phyloP scores from a whole-genome alignment of 2,888 invertebrate species.

The Celastrina argiolus region DNA sequence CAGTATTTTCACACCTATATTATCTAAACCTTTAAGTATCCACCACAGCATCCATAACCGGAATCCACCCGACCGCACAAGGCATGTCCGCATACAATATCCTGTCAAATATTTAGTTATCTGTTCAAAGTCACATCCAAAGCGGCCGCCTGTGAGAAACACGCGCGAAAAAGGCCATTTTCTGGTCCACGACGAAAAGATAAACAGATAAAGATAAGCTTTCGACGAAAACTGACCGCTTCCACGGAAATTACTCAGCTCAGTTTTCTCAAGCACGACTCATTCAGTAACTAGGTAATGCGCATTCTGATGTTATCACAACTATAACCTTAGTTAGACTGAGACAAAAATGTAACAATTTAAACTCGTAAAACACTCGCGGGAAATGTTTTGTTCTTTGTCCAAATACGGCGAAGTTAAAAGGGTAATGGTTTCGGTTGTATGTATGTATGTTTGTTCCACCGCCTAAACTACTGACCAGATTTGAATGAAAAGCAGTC shows the following conservation, averaged over 20 bases:
- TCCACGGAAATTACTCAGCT: neutral
- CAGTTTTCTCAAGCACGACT: neutral
- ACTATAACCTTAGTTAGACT: neutral
- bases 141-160: slow-evolving; percentile 25
- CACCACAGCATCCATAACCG: slow-evolving; percentile 14
- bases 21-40: neutral
- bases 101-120: slow-evolving; percentile 31
- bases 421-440: too few relatives aligned
- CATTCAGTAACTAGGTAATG: neutral
- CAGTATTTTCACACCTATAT: neutral
- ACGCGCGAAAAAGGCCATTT: slow-evolving; percentile 22
- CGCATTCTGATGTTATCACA: neutral
- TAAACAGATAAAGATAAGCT: neutral
- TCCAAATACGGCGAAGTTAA: too few relatives aligned
- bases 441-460: too few relatives aligned
- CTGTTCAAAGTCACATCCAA: slow-evolving; percentile 22
- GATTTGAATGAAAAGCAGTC: too few relatives aligned
- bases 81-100: slow-evolving; percentile 24
- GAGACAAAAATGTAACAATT: slow-evolving; percentile 4
- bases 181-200: neutral
- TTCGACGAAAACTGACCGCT: neutral
- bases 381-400: too few relatives aligned
- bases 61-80: slow-evolving; percentile 7
- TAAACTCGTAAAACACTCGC: neutral
- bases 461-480: too few relatives aligned